phyloP scores from a whole-genome alignment of 2,113 vertebrate species.

The Bos javanicus region DNA sequence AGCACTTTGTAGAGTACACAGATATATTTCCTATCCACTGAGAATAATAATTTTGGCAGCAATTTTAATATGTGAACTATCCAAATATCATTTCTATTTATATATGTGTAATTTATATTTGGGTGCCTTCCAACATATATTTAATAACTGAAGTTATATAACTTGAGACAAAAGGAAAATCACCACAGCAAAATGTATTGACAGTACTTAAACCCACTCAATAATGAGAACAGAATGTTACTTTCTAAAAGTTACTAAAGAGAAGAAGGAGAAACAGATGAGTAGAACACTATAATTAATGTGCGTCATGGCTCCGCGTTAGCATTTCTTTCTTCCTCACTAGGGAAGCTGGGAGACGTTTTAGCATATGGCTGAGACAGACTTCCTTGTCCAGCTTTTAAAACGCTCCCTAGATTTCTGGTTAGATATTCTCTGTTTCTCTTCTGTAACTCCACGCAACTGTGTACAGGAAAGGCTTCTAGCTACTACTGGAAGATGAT shows the following conservation, averaged over 20 bases:
- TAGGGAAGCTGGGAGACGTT: too few species aligned
- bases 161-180: not conserved
- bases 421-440: not conserved
- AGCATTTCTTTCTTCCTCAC: not conserved
- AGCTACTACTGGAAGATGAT: not conserved
- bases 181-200: not conserved
- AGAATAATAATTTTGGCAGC: not conserved
- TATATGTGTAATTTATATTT: not conserved
- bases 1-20: not conserved
- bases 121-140: not conserved
- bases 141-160: slow-evolving; percentile 20
- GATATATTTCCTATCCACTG: not conserved
- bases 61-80: not conserved
- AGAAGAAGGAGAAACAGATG: not conserved
- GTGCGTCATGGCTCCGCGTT: not conserved
- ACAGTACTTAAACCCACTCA: not conserved
- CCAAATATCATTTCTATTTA: not conserved
- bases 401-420: not conserved
- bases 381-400: not conserved
- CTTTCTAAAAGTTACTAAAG: not conserved
- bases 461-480: not conserved
- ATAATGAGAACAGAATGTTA: not conserved
- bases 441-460: not conserved
- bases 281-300: not conserved
- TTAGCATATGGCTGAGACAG: not conserved